Evolutionary conservation across 2,797 vertebrate species (phyloP), one percentile per base, ranked within the genome.

Genomic region (Amniataba percoides): DNA sequence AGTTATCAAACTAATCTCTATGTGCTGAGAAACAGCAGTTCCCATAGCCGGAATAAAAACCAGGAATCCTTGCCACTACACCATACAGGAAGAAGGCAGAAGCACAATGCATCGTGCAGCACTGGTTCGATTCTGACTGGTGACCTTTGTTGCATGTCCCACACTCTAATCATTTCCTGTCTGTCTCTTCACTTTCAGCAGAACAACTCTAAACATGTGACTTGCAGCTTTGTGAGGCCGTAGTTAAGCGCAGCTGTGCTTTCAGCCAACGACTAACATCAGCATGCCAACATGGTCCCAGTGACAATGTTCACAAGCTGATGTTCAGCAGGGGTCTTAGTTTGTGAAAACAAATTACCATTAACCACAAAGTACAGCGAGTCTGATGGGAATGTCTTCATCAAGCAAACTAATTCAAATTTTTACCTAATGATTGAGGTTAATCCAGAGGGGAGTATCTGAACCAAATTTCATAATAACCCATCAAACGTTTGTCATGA

Each of bases 201-300:
- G 34, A 56, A 53, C 36, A 45, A 58, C n/a, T 45, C 48, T 48
- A 27, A 36, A 59, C 19, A 43, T 18, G 55, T 42, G 25, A 66
- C 18, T 10, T 10, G 18, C 21, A 31, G 14, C 36, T 52, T 7
- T n/a, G 36, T 68, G 25, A 27, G 21, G 15, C 23, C n/a, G 69
- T 61, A 7, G 4, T 34, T 1, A 42, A 1, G 36, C 23, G n/a
- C 56, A 60, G 56, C 68, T 51, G 55, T 39, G 43, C 23, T 23
- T 56, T 39, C 21, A 60, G 21, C 27, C 23, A 3, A 11, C 34
- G 16, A 31, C 40, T 71, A 34, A 53, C 23, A 5, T 72, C 48
- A 65, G 40, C 65, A 60, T 59, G 40, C 39, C 57, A 21, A 64
- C 16, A 13, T 12, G 15, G 40, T 70, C 23, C 40, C 31, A 40